Base-by-base conservation (phyloP, 2,113 vertebrate species). In the Prochilodus magdalenae region DNA sequence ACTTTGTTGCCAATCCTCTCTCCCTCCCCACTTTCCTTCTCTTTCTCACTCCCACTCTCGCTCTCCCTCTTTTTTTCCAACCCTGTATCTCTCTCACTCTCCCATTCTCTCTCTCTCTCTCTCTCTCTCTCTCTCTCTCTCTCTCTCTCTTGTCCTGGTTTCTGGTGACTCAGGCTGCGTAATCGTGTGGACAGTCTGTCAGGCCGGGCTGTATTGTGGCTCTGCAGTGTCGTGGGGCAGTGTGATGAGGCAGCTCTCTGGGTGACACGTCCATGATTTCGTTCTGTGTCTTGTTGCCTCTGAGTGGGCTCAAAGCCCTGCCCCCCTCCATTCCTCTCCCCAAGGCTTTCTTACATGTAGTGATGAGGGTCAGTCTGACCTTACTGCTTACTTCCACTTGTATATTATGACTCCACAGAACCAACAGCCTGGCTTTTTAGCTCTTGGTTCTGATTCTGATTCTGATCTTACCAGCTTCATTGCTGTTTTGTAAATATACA, bases 161-260 rank as follows among this genome's bases (percentile, higher is more conserved):
- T 40, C 33, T 75, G 30, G 53, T 75, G 57, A 75, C 4, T 75
- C 36, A 44, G 57, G 66, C 24, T 44, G 66, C 12, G 33, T 70
- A 44, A 70, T 44, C 22, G 36, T 14, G n/a, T 44, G 33, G 33
- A n/a, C 66, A 44, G 20, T 12, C 66, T 70, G 30, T 36, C 36
- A 62, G 57, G 20, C 22, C 62, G 30, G 12, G 55, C 30, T 26
- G 33, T 30, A 55, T 70, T n/a, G 66, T 40, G 20, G n/a, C 36
- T n/a, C 33, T 22, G 33, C 36, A 14, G 36, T n/a, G 66, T n/a
- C 26, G 36, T 24, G 36, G 36, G 66, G 18, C 8, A 24, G 20
- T 70, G 8, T 70, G 66, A 40, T 70, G 66, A 70, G 66, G 66
- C 22, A 40, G 0, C 36, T 44, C 12, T 7, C 66, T 70, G 66